Evolutionary conservation across 2,888 invertebrate genomes (phyloP), one percentile per base, ranked within the genome.

Genomic region (Parnassius glacialis): DNA sequence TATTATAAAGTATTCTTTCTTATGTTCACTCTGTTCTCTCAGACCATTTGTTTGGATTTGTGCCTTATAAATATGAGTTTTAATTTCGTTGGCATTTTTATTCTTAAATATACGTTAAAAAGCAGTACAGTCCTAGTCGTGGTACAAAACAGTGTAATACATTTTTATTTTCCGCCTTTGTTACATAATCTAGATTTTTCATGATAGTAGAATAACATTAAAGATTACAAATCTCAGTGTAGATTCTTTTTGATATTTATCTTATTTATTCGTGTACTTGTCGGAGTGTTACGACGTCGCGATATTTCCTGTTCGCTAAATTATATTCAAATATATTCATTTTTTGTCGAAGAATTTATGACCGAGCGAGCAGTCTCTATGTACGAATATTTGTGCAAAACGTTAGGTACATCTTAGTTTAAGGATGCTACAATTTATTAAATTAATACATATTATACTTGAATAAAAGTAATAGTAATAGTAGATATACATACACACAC

Each of bases 261-360:
- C 73, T 74, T 69, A 69, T 75, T 73, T 73, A 64, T 66, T 75
- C 74, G 73, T 78, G 68, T 67, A 67, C 72, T 77, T 73, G 78
- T 78, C 75, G 70, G 75, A 73, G 72, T 72, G 67, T 75, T 71
- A 75, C 68, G 70, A 70, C 72, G 76, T 80, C 80, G 79, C 71
- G 78, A 80, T 85, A 87, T 87, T 90, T 90, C 89, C 89, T 90
- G 88, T 84, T 88, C 67, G 81, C 78, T 67, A 84, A 87, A 86
- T 85, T 80, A 80, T 80, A 90, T 89, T 87, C 82, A 87, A 90
- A 89, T 89, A 69, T 88, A 89, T 90, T 83, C 89, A 85, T 84
- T 80, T 87, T 87, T 89, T 88, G 85, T 83, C 79, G 83, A 83
- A 80, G 76, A 77, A 77, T 78, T 77, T 80, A 78, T 78, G 74